Conservation (phyloP, 2,888 invertebrate genomes). For the Ochlodes sylvanus region DNA sequence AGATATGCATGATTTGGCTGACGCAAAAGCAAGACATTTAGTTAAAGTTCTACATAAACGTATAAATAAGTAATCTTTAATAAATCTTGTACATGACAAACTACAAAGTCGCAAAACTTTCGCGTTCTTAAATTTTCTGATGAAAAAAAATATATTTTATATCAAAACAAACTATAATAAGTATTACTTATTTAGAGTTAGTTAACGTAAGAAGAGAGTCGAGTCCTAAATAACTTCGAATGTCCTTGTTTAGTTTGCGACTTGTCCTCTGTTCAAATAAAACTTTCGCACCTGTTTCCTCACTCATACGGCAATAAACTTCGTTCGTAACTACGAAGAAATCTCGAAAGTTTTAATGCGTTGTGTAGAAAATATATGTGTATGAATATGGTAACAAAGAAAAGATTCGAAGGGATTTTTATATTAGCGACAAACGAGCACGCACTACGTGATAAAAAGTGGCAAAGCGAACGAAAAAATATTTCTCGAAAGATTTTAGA, state of each 20-base stretch:
- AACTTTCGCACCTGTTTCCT: conserved; percentile 36
- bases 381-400: neutral
- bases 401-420: neutral
- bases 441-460: too few relatives aligned
- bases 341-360: conserved; percentile 31
- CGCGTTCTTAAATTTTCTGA: neutral
- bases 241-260: conserved; percentile 48
- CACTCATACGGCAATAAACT: conserved; percentile 33
- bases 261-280: conserved; percentile 33
- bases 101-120: neutral
- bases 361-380: neutral
- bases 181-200: conserved; percentile 17
- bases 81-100: too few relatives aligned
- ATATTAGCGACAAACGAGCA: too few relatives aligned
- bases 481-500: too few relatives aligned
- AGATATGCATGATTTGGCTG: too few relatives aligned
- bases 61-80: too few relatives aligned
- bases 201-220: conserved; percentile 21
- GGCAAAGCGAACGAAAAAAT: too few relatives aligned
- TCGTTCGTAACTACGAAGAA: conserved; percentile 24
- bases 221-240: conserved; percentile 59
- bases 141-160: conserved; percentile 22
- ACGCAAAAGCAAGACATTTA: too few relatives aligned
- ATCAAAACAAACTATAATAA: conserved; percentile 13
- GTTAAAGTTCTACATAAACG: too few relatives aligned